These are phyloP conservation scores for Xylophagus ater DNA, from an alignment of 2,888 invertebrate species.

Conservation along the genomic window DNA sequence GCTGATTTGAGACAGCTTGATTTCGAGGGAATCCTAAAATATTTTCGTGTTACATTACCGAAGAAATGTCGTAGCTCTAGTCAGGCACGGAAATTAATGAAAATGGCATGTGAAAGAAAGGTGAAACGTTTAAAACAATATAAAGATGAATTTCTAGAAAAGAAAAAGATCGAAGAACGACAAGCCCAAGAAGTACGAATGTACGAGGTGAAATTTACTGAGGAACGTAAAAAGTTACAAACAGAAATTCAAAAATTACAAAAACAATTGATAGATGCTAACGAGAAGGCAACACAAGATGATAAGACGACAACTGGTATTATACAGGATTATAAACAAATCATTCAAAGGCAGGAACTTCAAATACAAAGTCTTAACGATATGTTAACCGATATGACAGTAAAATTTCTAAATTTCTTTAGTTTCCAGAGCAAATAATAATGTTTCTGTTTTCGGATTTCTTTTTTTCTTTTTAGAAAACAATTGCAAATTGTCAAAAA, in stretches of 20 bases:
- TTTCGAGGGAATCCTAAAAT: constrained; percentile 96
- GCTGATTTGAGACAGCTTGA: constrained; percentile 86
- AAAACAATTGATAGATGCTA: constrained; percentile 64
- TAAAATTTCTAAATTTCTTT: neutral
- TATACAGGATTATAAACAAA: constrained; percentile 84
- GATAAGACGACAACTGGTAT: constrained; percentile 66
- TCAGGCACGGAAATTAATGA: constrained; percentile 77
- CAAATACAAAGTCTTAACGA: constrained; percentile 58
- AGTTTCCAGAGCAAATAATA: neutral
- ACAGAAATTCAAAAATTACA: constrained; percentile 48
- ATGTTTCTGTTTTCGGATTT: no score
- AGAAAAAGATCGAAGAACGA: constrained; percentile 57
- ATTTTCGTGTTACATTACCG: constrained; percentile 93
- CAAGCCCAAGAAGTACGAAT: constrained; percentile 54
- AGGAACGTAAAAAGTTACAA: constrained; percentile 41
- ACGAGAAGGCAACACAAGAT: constrained; percentile 61
- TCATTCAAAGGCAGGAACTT: constrained; percentile 76
- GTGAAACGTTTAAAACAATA: constrained; percentile 91
- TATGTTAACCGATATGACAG: constrained; percentile 46
- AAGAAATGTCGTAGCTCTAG: constrained; percentile 92
- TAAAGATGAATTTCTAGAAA: constrained; percentile 74
- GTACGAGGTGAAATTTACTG: constrained; percentile 52
- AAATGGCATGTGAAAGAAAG: constrained; percentile 80
- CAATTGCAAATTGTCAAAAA: constrained; percentile 43
- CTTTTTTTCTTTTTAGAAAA: constrained; percentile 33